Conservation (phyloP, 2,888 invertebrate genomes). For the Volucella zonaria region DNA sequence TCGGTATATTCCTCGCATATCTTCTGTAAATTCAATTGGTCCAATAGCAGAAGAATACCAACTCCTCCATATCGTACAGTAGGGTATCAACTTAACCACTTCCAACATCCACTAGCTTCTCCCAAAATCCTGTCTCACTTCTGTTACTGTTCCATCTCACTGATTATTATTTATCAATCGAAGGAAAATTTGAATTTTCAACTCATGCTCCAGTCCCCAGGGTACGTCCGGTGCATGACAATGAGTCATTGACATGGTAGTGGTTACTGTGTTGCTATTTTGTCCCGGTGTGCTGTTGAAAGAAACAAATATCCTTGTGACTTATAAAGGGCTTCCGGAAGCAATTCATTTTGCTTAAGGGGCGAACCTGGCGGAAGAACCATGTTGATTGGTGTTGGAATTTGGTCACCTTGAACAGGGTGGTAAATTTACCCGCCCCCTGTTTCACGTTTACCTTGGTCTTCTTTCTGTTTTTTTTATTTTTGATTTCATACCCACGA, state of each 20-base stretch:
- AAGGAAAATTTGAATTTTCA: conserved; percentile 23
- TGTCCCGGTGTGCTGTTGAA: not conserved
- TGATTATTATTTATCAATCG: conserved; percentile 18
- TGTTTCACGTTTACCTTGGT: not conserved
- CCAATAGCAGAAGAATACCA: too few relatives aligned
- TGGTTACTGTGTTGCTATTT: not conserved
- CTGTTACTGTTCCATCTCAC: not conserved
- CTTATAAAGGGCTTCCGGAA: conserved; percentile 41
- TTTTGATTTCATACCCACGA: not conserved
- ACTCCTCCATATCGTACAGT: not conserved
- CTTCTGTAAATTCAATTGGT: too few relatives aligned
- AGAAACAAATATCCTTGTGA: conserved; percentile 33
- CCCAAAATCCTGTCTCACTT: not conserved
- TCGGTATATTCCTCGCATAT: too few relatives aligned
- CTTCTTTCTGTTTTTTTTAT: not conserved
- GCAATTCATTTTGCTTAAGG: conserved; percentile 45
- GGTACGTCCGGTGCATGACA: conserved; percentile 7
- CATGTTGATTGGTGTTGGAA: conserved; percentile 55
- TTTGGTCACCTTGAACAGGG: conserved; percentile 25
- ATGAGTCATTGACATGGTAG: conserved; percentile 40
- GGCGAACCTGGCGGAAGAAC: conserved; percentile 11
- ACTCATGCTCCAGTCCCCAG: not conserved
- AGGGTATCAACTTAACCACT: not conserved
- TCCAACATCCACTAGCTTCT: not conserved
- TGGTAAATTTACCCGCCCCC: not conserved